Conservation (phyloP, 1,140 invertebrate species). For the Drosophila hydei region DNA sequence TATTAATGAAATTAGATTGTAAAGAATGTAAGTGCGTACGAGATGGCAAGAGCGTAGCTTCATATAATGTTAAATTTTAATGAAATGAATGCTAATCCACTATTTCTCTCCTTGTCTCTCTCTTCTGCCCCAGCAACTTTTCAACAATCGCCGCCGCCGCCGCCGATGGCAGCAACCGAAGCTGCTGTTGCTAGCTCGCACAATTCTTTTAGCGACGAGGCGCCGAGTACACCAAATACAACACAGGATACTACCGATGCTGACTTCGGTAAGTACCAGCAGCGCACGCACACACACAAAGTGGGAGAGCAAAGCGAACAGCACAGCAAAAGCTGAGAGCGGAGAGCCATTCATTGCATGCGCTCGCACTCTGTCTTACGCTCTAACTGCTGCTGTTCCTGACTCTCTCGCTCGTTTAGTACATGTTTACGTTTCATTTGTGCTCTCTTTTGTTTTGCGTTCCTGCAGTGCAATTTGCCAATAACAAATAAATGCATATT, state of each 20-base stretch:
- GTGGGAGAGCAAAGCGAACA: background rate
- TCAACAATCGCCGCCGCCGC: slow-evolving; percentile 64
- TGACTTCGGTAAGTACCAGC: slow-evolving; percentile 70
- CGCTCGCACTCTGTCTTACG: too few relatives aligned
- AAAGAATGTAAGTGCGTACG: background rate
- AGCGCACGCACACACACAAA: background rate
- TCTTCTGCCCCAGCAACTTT: slow-evolving; percentile 38
- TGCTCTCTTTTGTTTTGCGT: slow-evolving; percentile 44
- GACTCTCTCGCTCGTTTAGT: slow-evolving; percentile 1
- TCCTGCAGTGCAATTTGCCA: slow-evolving; percentile 46
- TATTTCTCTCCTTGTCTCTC: background rate
- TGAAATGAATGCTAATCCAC: too few relatives aligned
- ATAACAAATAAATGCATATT: slow-evolving; percentile 52
- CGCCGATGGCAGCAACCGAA: slow-evolving; percentile 22
- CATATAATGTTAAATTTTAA: too few relatives aligned
- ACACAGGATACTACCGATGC: slow-evolving; percentile 53
- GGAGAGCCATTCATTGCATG: too few relatives aligned
- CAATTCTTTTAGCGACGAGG: slow-evolving; percentile 55
- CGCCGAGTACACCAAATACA: slow-evolving; percentile 62
- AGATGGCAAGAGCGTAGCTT: too few relatives aligned
- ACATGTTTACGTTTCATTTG: slow-evolving; percentile 38
- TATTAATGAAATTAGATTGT: background rate
- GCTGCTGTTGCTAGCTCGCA: slow-evolving; percentile 12
- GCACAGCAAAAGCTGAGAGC: too few relatives aligned
- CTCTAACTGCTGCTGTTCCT: background rate